Base-by-base conservation (phyloP, 2,888 invertebrate genomes). In the Aphrophora alni region DNA sequence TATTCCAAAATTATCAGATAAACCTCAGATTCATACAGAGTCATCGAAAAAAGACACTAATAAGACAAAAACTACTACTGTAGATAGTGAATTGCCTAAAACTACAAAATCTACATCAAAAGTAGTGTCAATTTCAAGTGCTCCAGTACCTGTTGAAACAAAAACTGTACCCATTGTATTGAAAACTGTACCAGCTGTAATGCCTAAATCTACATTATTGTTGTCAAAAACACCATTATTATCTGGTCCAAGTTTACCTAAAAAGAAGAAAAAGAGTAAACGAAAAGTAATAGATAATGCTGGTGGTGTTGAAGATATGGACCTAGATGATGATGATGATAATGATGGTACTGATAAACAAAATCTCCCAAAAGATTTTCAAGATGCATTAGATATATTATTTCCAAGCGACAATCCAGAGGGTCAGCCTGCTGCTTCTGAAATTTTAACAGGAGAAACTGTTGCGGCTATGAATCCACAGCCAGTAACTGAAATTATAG, bases 371-470 rank as follows among this genome's bases (percentile, higher is more conserved):
- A 91, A 92, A 83, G 93, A 93, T 88, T 90, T 93, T 85, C 92
- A 93, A 83, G 92, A 93, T 78, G 93, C 93, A 0, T 88, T 93
- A 4, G 92, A 92, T 86, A 92, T 93, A 44, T 92, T 93, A 78
- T 93, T 93, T 87, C 93, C 93, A 78, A 59, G 75, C 24, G 72
- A 82, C 80, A 71, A 77, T 38, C 68, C 59, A 10, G 25, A 27
- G 14, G 14, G 4, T 21, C 59, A 21, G 21, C 59, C 21, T 21
- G 0, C 21, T 59, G 59, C 21, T 59, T 7, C 59, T 21, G 59
- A 33, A 33, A 8, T 8, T 5, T 8, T 8, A 5, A 33, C 10
- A 12, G 21, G 17, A 21, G 33, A 33, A 25, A 12, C 75, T 33
- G n/a, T n/a, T n/a, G n/a, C n/a, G n/a, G n/a, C n/a, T n/a, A n/a